Percentiles rank a stretch among this genome's conserved stretches.
phyloP scores from a whole-genome alignment of 2,888 invertebrate genomes.

The Hypomecis atomaria region DNA sequence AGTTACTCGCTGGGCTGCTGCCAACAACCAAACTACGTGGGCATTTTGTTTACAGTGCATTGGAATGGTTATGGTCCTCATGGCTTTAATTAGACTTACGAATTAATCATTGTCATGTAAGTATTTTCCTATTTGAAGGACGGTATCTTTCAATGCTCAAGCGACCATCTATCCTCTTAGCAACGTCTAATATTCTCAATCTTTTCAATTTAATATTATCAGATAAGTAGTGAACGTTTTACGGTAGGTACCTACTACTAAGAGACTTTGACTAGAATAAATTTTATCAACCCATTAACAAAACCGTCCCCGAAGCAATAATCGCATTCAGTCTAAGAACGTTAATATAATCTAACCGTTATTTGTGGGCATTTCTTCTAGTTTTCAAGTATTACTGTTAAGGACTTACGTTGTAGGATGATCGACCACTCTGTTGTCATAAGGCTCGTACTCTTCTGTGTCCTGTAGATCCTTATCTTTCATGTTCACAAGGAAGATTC shows the following conservation, averaged over 20 bases:
- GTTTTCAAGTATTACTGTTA: background rate
- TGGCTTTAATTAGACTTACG: background rate
- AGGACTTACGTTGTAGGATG: conserved; percentile 90
- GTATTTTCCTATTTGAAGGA: background rate
- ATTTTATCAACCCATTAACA: too few relatives aligned
- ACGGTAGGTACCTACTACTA: too few relatives aligned
- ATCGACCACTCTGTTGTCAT: conserved; percentile 86
- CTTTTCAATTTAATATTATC: too few relatives aligned
- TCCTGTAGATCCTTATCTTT: conserved; percentile 81
- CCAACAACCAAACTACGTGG: conserved; percentile 9
- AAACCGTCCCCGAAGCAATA: too few relatives aligned
- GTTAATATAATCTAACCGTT: too few relatives aligned
- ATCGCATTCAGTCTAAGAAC: too few relatives aligned
- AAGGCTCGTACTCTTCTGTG: conserved; percentile 87
- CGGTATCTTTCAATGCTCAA: too few relatives aligned
- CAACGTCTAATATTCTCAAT: too few relatives aligned
- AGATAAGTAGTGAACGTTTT: too few relatives aligned
- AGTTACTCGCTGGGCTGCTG: conserved; percentile 14
- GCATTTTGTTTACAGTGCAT: conserved; percentile 16
- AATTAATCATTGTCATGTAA: background rate
- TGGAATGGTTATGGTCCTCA: conserved; percentile 7
- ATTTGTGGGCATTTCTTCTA: too few relatives aligned
- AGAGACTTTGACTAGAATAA: too few relatives aligned
- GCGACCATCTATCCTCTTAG: too few relatives aligned
- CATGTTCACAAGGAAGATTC: conserved; percentile 75